Base-by-base conservation (phyloP, 1,140 invertebrate species). In the Drusus annulatus region DNA sequence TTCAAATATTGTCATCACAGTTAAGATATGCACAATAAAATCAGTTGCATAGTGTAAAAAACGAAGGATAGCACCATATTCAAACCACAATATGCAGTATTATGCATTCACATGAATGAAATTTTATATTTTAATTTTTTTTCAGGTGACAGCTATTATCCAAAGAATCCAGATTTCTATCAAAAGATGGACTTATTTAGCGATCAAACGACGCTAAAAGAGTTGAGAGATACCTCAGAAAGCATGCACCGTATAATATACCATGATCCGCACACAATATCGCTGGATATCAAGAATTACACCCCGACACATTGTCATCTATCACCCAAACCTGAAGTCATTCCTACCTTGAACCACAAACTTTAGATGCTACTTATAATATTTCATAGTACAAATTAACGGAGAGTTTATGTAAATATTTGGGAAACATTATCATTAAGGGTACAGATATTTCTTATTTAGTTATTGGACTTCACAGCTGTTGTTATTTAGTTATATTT, bases 91-190 rank as follows among this genome's bases (percentile, higher is more conserved):
- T n/a, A n/a, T 28, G 25, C 2, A 28, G 5, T 28, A 28, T 28
- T 28, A 2, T 28, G 25, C 25, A 28, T 28, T 28, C 5, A 28
- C 2, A 28, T 28, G 25, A 28, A 2, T n/a, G n/a, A n/a, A n/a
- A n/a, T n/a, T n/a, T n/a, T n/a, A n/a, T n/a, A n/a, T 36, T 36
- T 36, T 36, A 8, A 7, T 4, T 23, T 75, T 19, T 65, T 79
- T 84, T n/a, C 56, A 85, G 84, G 85, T 80, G 88, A 89, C 75
- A 86, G 84, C 23, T 78, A 84, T 13, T 89, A 88, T 84, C 86
- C 87, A 23, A 76, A 58, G 13, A 78, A 87, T 81, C 86, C 86
- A 1, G 76, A 84, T 68, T 73, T 75, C 7, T 84, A 85, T 74
- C 76, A 76, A 7, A 83, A 69, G 8, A 31, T 51, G 79, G 3